Evolutionary conservation across 2,888 invertebrate species (phyloP), one percentile per base, ranked within the genome.

Genomic region (Drosophila mimetica): DNA sequence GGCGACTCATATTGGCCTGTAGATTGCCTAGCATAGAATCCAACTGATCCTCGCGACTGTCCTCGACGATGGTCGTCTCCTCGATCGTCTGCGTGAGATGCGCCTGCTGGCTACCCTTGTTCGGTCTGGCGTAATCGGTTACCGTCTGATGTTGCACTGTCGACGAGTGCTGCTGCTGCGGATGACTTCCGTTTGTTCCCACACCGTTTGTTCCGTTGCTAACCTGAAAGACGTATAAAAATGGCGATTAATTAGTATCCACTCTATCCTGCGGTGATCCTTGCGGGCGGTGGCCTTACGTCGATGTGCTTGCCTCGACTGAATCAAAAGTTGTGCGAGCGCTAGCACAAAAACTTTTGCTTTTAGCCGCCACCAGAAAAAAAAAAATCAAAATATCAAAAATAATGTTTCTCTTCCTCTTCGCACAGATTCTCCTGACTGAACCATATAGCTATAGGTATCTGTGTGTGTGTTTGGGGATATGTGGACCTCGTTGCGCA

Each of bases 1-100:
- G 99, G 91, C 98, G 96, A 93, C 96, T 97, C 98, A 99, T 98
- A 94, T 99, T 98, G 91, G 97, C 97, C 91, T 98, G 97, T 85
- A 97, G 94, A 75, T 89, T 92, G 66, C 92, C 92, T 86, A 92
- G 92, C 92, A 92, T 92, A 92, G 92, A 93, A 93, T 93, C 93
- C 89, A 93, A 91, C 69, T 92, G 92, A 90, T 93, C 93, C 74
- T 88, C 84, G 53, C 84, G 84, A 72, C 77, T 76, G 69, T 91
- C 90, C 81, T 91, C 91, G 82, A 90, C 90, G 52, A 91, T 84
- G 58, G 89, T 90, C 59, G 89, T 90, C 70, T 89, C 89, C 76
- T 91, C 90, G 64, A 91, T 90, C n/a, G 90, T 90, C 74, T 91
- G 91, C 46, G 91, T 92, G 52, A 92, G 75, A 73, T 92, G 91